Evolutionary conservation across 2,113 vertebrate genomes (phyloP).

Genomic region (Sterrhoptilus dennistouni): DNA sequence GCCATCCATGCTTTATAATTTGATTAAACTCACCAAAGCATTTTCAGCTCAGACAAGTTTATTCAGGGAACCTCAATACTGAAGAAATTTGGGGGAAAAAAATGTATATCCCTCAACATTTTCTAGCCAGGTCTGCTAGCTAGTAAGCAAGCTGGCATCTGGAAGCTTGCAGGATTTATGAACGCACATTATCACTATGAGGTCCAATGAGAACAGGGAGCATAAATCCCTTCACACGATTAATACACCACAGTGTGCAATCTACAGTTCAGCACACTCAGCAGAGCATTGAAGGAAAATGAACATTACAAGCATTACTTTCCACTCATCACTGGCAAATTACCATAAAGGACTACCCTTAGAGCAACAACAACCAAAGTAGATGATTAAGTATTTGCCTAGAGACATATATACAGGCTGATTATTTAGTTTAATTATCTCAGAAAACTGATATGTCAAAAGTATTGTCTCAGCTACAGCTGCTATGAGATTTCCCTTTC

Average conservation of each 20-base stretch:
- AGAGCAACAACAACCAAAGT: neutral
- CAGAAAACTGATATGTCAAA: constrained; percentile 1
- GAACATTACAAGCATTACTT: neutral
- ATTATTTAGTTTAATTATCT: constrained; percentile 61
- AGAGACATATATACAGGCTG: neutral
- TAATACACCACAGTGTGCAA: neutral
- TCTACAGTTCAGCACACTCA: neutral
- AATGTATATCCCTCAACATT: neutral
- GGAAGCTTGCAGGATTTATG: neutral
- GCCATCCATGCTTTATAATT: neutral
- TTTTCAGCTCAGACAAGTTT: neutral
- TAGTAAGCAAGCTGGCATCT: neutral
- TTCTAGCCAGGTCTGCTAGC: neutral
- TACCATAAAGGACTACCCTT: constrained; percentile 27
- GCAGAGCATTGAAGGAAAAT: neutral
- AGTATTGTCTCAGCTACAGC: neutral
- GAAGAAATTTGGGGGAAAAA: neutral
- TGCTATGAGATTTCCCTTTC: neutral
- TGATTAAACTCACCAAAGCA: neutral
- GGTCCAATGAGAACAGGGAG: neutral
- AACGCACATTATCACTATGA: neutral
- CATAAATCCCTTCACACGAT: neutral
- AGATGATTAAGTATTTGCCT: constrained; percentile 40
- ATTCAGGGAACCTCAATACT: neutral
- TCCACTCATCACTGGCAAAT: constrained; percentile 43